Percentiles rank a stretch among this genome's conserved stretches.
Conservation (phyloP, 2,797 vertebrate genomes). For the Echiichthys vipera region DNA sequence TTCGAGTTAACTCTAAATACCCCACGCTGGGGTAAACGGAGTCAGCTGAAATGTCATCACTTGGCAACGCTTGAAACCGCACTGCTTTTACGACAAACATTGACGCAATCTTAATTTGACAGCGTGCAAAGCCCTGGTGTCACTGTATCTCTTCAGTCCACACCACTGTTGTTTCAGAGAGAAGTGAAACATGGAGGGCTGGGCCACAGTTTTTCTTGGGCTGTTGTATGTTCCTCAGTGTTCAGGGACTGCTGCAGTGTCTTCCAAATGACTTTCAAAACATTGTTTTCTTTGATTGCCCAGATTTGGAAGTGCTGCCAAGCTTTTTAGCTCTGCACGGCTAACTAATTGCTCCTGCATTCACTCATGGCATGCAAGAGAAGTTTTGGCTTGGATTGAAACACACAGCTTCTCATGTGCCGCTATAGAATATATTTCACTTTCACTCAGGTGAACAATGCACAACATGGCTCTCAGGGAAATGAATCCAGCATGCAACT, state of each 20-base stretch:
- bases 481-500: not conserved
- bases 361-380: not conserved
- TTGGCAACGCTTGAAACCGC: not conserved
- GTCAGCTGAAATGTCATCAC: slow-evolving; percentile 7
- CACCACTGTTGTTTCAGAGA: slow-evolving; percentile 3
- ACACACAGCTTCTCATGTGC: not conserved
- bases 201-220: not conserved
- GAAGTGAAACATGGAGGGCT: slow-evolving; percentile 19
- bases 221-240: slow-evolving; percentile 13
- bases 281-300: slow-evolving; percentile 3
- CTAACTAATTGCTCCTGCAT: slow-evolving; percentile 5
- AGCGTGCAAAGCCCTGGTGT: not conserved
- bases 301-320: slow-evolving; percentile 15
- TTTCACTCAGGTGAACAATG: not conserved
- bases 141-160: not conserved
- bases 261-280: slow-evolving; percentile 29
- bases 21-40: not conserved
- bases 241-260: slow-evolving; percentile 7
- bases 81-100: not conserved
- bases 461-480: not conserved
- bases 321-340: slow-evolving; percentile 1
- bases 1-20: not conserved
- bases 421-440: not conserved
- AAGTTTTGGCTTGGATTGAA: not conserved
- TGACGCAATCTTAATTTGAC: not conserved